A percentile compares a stretch with the other conserved stretches of the same genome.
Conservation (phyloP, 37 sponge, comb jelly and placozoan genomes). For the Aplysina aerophoba region DNA sequence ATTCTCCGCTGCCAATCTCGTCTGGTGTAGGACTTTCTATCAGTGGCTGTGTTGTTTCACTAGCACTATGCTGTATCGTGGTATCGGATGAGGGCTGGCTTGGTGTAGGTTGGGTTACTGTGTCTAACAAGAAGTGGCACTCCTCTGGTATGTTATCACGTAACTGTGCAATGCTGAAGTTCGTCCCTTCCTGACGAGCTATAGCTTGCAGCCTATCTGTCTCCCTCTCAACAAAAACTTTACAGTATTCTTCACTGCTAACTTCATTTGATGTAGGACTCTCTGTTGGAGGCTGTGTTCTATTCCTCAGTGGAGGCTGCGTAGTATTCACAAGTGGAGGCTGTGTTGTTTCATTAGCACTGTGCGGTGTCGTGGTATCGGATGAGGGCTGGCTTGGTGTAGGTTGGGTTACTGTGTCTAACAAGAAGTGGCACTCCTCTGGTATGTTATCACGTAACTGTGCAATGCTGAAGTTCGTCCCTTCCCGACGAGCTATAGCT, state of each 20-base stretch:
- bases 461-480: constrained; percentile 11
- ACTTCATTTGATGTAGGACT: no score
- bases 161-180: no score
- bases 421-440: not conserved
- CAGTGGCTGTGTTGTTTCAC: not conserved
- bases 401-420: not conserved
- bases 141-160: not conserved
- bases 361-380: not conserved
- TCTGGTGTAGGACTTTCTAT: no score
- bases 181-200: no score
- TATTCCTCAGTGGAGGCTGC: no score
- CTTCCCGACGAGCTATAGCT: not conserved
- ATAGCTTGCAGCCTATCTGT: no score
- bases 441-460: not conserved
- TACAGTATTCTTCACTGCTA: no score
- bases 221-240: no score
- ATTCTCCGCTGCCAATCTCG: no score
- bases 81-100: not conserved
- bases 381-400: not conserved
- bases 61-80: not conserved
- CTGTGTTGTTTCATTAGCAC: not conserved
- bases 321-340: not conserved
- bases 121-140: no score
- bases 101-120: not conserved
- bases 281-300: no score